Conservation (phyloP, 2,888 invertebrate genomes). For the Pandemis heparana region DNA sequence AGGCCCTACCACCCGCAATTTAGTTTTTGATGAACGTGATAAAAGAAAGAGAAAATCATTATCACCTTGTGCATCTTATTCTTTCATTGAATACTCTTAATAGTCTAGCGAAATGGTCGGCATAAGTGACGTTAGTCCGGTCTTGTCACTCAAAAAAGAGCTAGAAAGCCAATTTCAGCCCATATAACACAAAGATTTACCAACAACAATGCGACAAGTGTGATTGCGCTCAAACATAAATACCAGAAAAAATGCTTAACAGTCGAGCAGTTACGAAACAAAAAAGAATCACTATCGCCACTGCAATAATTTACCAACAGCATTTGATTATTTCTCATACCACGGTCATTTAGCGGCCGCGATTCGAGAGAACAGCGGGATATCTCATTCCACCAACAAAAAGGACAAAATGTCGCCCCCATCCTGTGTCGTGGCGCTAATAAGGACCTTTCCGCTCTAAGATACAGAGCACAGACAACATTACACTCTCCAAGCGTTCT, state of each 20-base stretch:
- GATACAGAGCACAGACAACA: slow-evolving; percentile 34
- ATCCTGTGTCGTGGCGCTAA: slow-evolving; percentile 15
- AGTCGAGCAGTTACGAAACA: background rate
- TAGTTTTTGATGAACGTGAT: too few species aligned
- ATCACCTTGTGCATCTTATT: too few species aligned
- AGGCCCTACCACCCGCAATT: too few species aligned
- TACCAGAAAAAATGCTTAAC: background rate
- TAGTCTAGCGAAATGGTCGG: too few species aligned
- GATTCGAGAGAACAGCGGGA: slow-evolving; percentile 28
- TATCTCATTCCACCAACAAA: slow-evolving; percentile 36
- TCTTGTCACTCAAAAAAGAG: too few species aligned
- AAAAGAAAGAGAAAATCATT: too few species aligned
- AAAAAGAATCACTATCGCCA: background rate
- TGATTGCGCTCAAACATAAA: too few species aligned
- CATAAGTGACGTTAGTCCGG: too few species aligned
- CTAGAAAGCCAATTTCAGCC: too few species aligned
- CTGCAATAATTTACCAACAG: slow-evolving; percentile 7
- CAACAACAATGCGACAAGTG: too few species aligned
- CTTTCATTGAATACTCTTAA: too few species aligned
- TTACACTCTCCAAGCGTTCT: slow-evolving; percentile 49
- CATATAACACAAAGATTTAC: too few species aligned
- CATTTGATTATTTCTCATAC: slow-evolving; percentile 23
- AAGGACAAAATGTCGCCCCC: slow-evolving; percentile 32
- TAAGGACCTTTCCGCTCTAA: slow-evolving; percentile 25
- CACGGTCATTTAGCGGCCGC: slow-evolving; percentile 24